phyloP scores from a whole-genome alignment of 2,888 invertebrate genomes.

The Microplitis manilae region DNA sequence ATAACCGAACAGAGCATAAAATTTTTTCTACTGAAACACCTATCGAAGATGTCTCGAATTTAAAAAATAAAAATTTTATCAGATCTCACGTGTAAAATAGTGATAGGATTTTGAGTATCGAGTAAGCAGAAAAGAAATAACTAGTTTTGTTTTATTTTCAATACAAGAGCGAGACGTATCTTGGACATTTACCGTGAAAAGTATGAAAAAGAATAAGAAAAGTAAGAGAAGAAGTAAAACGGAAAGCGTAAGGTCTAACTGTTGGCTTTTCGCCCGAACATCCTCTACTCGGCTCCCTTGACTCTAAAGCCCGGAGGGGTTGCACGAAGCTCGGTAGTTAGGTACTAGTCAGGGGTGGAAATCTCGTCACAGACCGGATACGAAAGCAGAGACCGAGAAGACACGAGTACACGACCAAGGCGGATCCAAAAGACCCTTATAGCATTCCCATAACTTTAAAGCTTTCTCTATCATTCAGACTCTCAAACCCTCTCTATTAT shows the following conservation, averaged over 20 bases:
- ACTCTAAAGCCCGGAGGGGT: neutral
- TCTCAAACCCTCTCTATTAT: slow-evolving; percentile 14
- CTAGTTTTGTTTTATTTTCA: no score
- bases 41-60: no score
- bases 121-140: no score
- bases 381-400: slow-evolving; percentile 46
- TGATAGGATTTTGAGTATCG: no score
- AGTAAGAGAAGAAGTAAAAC: neutral
- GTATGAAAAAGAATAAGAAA: no score
- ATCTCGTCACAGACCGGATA: slow-evolving; percentile 43
- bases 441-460: slow-evolving; percentile 60
- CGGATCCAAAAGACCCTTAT: slow-evolving; percentile 63
- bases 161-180: no score
- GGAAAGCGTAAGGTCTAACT: slow-evolving; percentile 13
- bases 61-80: no score
- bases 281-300: slow-evolving; percentile 10
- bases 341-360: slow-evolving; percentile 32
- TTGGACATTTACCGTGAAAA: no score
- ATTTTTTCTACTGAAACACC: no score
- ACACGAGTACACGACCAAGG: slow-evolving; percentile 65
- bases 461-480: slow-evolving; percentile 25
- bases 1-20: no score
- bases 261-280: slow-evolving; percentile 27
- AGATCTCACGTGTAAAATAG: no score
- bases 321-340: slow-evolving; percentile 29